Evolutionary conservation across 2,113 vertebrate species (phyloP).

Genomic region (Acrocephalus kingi): DNA sequence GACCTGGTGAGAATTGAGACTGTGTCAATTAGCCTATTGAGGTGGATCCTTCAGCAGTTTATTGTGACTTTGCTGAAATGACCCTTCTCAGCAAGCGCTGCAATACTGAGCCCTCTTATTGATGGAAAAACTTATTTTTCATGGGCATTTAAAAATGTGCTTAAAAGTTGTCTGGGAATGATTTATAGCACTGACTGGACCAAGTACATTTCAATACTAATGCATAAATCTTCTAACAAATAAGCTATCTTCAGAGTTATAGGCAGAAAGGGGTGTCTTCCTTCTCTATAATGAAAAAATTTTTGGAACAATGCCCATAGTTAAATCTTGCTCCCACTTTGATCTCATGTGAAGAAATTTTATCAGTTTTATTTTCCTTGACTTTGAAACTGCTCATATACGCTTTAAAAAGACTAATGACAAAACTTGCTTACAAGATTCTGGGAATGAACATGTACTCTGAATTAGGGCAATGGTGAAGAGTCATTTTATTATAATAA

Average conservation of each 20-base stretch:
- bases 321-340: conserved; percentile 6
- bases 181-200: conserved; percentile 23
- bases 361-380: background rate
- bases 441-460: background rate
- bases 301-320: background rate
- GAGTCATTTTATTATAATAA: background rate
- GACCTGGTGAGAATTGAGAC: background rate
- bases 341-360: background rate
- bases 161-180: background rate
- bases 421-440: background rate
- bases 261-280: background rate
- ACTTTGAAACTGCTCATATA: background rate
- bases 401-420: background rate
- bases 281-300: background rate
- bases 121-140: conserved; percentile 18
- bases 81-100: background rate
- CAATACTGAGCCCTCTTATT: background rate
- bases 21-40: background rate
- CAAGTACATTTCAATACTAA: conserved; percentile 41
- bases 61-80: background rate
- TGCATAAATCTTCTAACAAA: conserved; percentile 41
- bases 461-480: background rate
- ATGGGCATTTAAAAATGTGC: background rate
- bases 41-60: background rate
- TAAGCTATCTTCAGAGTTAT: background rate